Percentiles rank a stretch among this genome's conserved stretches.
Evolutionary conservation across 2,113 vertebrate species (phyloP).

Genomic region (Himantopus leucocephalus): DNA sequence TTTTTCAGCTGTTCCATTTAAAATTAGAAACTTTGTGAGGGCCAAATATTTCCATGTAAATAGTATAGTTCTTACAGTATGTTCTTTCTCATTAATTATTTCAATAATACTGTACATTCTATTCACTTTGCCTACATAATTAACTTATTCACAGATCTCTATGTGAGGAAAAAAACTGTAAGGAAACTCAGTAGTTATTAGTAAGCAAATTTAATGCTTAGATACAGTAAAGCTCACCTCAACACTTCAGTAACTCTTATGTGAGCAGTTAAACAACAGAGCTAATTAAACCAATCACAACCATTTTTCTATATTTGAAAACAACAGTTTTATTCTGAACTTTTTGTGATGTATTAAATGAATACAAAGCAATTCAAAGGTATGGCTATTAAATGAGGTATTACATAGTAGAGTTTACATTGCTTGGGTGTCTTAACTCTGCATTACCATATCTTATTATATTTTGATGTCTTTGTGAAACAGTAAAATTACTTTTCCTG

Average conservation of each 20-base stretch:
- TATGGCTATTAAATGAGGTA: not conserved
- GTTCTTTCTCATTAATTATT: not conserved
- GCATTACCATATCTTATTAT: not conserved
- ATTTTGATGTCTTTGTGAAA: not conserved
- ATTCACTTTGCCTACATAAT: not conserved
- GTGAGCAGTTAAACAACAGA: not conserved
- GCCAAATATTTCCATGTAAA: not conserved
- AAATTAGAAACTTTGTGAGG: not conserved
- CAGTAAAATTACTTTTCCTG: not conserved
- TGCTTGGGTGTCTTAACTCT: not conserved
- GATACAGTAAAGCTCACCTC: not conserved
- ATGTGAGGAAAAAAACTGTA: not conserved
- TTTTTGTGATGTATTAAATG: not conserved
- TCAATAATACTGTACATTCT: not conserved
- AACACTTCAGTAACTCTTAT: not conserved
- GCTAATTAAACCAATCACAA: not conserved
- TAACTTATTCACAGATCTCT: not conserved
- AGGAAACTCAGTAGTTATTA: not conserved
- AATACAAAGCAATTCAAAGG: not conserved
- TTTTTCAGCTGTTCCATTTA: not conserved
- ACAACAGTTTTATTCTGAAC: not conserved
- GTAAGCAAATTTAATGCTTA: not conserved
- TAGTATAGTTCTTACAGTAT: not conserved
- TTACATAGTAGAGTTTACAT: not conserved
- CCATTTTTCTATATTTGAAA: not conserved